Evolutionary conservation across 2,113 vertebrate species (phyloP), one percentile per base, ranked within the genome.

Genomic region (Lophotis ruficrista): DNA sequence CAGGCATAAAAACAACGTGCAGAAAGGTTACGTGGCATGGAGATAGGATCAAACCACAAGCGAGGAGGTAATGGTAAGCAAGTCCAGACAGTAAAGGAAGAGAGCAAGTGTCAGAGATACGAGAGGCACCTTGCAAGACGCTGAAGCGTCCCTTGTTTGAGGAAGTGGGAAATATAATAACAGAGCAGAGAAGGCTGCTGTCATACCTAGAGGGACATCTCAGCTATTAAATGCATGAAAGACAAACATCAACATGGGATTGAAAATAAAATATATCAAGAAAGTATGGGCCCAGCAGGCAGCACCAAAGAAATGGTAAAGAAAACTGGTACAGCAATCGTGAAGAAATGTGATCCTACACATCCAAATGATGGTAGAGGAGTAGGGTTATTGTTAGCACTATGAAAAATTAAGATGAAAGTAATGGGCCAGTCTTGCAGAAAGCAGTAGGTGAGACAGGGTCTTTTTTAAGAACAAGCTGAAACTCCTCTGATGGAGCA

Each of bases 201-300:
- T 54, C 35, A 45, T 50, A 45, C 10, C 28, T 50, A 2, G 8
- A 45, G 65, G 28, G 43, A 69, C 22, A 64, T 48, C 4, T 41
- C 38, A 68, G 35, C 43, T 45, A 38, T 69, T 78, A 73, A 53
- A 33, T 60, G 18, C 12, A 21, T 35, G 58, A 58, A 71, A 68
- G n/a, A 37, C 41, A 83, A 57, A 84, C 20, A 62, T n/a, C 0
- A 0, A 53, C 1, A 0, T 38, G 58, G 30, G 18, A 43, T 71
- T 84, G 68, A 84, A 90, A 87, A 47, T 35, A 37, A 90, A 92
- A 84, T 19, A 10, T 23, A 69, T 54, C 37, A 45, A 54, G 50
- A 90, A 54, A 84, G 28, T 43, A 65, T 27, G 31, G 28, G 24
- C 35, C 54, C 35, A 54, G 28, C 27, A 65, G 60, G 50, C 27